phyloP scores from a whole-genome alignment of 2,797 vertebrate genomes.

The Pampus argenteus region DNA sequence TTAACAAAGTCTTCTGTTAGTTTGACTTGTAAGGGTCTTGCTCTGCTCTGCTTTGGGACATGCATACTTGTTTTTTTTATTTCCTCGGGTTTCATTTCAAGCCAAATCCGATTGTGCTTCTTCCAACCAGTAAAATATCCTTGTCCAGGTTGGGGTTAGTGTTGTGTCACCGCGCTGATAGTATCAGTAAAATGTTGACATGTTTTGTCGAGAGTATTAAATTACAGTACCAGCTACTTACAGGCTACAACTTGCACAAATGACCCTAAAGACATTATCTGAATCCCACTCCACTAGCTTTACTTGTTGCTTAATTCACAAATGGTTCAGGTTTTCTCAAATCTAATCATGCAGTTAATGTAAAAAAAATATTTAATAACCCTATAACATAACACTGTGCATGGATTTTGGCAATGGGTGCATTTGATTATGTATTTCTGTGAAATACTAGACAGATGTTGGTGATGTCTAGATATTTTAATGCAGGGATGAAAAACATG shows the following conservation, averaged over 20 bases:
- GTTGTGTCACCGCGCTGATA: background rate
- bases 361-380: no score
- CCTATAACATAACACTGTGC: background rate
- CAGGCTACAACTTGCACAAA: no score
- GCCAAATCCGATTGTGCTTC: conserved; percentile 13
- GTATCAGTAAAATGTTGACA: no score
- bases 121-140: background rate
- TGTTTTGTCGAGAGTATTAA: no score
- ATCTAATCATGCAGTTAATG: background rate
- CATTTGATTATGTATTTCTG: conserved; percentile 1
- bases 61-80: no score
- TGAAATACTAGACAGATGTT: background rate
- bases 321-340: background rate
- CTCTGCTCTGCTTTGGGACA: conserved; percentile 28
- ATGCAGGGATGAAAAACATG: background rate
- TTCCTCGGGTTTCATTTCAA: background rate
- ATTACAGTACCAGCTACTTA: no score
- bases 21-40: conserved; percentile 36
- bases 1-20: conserved; percentile 65
- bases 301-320: background rate
- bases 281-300: background rate
- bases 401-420: background rate
- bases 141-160: background rate
- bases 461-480: background rate
- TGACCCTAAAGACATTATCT: no score